Evolutionary conservation across 2,797 vertebrate species (phyloP).

Genomic region (Enteromius thamalakanensis): DNA sequence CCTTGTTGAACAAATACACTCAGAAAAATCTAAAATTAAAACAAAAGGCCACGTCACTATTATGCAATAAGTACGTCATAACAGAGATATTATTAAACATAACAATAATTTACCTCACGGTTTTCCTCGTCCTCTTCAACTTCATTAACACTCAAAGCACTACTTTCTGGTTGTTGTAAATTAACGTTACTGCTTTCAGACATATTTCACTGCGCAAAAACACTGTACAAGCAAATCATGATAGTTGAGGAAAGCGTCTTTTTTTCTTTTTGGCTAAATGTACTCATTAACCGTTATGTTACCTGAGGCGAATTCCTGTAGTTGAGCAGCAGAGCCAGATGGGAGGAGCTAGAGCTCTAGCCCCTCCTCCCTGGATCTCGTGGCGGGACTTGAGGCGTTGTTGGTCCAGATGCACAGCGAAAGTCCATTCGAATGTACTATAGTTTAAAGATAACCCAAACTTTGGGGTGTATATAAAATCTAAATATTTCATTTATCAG

Average conservation of each 20-base stretch:
- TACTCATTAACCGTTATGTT: not conserved
- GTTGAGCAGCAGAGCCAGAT: too few relatives aligned
- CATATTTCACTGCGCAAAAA: constrained; percentile 21
- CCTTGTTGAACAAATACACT: constrained; percentile 84
- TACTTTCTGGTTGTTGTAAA: not conserved
- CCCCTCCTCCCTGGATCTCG: too few relatives aligned
- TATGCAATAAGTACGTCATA: not conserved
- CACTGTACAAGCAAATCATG: too few relatives aligned
- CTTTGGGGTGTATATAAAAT: too few relatives aligned
- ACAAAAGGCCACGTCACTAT: not conserved
- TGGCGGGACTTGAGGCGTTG: too few relatives aligned
- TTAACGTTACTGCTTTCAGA: not conserved
- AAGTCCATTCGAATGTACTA: too few relatives aligned
- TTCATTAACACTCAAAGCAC: constrained; percentile 34
- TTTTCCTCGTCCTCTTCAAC: constrained; percentile 71
- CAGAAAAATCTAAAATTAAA: constrained; percentile 78
- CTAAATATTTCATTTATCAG: too few relatives aligned
- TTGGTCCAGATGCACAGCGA: too few relatives aligned
- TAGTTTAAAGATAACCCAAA: too few relatives aligned
- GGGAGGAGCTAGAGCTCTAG: too few relatives aligned
- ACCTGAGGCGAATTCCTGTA: not conserved
- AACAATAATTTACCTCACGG: constrained; percentile 61
- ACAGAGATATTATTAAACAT: not conserved
- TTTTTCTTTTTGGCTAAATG: not conserved
- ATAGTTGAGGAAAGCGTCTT: not conserved